phyloP scores from a whole-genome alignment of 2,888 invertebrate species.

The Iselma pallidipennis region DNA sequence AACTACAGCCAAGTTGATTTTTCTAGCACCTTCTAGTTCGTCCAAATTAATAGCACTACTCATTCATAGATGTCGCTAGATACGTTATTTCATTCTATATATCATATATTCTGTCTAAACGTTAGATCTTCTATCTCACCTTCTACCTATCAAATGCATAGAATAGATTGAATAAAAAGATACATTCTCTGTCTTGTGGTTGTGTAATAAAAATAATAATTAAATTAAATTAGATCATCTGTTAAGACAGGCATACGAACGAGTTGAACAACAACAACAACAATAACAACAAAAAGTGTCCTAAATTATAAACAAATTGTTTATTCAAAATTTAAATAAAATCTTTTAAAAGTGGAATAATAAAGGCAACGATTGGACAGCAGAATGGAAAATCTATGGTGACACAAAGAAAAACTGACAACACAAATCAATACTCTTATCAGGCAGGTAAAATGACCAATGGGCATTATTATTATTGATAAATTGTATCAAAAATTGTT shows the following conservation, averaged over 20 bases:
- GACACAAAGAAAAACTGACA: background rate
- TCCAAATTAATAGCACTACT: background rate
- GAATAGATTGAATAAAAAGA: background rate
- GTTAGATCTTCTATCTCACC: background rate
- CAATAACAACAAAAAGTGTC: background rate
- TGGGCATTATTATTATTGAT: background rate
- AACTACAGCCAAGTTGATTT: too few species aligned
- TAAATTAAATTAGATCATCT: constrained; percentile 1
- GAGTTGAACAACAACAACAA: background rate
- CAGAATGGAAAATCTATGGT: background rate
- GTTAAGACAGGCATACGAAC: background rate
- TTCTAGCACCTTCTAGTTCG: too few species aligned
- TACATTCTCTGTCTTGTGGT: background rate
- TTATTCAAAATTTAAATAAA: background rate
- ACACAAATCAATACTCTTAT: constrained; percentile 3
- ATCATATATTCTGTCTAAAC: too few species aligned
- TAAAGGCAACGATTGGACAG: background rate
- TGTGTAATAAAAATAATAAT: background rate
- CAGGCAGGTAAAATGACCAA: background rate
- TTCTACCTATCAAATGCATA: background rate
- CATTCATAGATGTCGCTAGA: background rate
- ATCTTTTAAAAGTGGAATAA: background rate
- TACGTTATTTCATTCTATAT: too few species aligned
- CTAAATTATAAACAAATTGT: too few species aligned
- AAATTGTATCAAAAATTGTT: background rate